Evolutionary conservation across 1,140 invertebrate species (phyloP), one percentile per base, ranked within the genome.

Genomic region (Drosophila virilis): DNA sequence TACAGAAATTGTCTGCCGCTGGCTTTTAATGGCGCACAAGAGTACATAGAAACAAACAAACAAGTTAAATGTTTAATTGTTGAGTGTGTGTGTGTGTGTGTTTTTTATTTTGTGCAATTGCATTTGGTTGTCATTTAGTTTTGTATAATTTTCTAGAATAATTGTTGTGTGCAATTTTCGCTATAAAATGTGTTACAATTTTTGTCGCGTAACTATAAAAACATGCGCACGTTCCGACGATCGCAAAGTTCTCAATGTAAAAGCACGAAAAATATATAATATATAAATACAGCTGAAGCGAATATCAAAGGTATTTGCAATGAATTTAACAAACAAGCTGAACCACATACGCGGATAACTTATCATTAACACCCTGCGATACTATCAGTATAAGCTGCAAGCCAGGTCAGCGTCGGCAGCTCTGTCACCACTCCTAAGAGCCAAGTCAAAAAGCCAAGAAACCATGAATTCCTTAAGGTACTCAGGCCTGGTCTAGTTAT

Each of bases 131-230:
- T 28, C 22, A 55, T 74, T 74, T 42, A 57, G 55, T 80, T 80
- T 76, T 72, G 71, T 70, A 66, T 62, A 65, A 64, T 45, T 57
- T 60, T 74, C 48, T 74, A 33, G 65, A 42, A 51, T 43, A 60
- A 67, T 65, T 71, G 71, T 33, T 15, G 35, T 38, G 59, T 74
- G 71, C 45, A 61, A 54, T 74, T 79, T 69, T 51, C 32, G 54
- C 57, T 55, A 71, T 74, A 72, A 86, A 88, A 75, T 69, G 67
- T 75, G 58, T 75, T 70, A 54, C 38, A 60, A 75, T 60, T 75
- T 37, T 73, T 86, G 75, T 86, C 82, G 83, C 82, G 83, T 59
- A 70, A 88, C 73, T 73, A 73, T 78, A 33, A 66, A 79, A 77
- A 77, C 60, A 70, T 74, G 77, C 77, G 78, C 78, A 86, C 82